Base-by-base conservation (phyloP, 2,797 vertebrate species). In the Dromococcyx pavoninus region DNA sequence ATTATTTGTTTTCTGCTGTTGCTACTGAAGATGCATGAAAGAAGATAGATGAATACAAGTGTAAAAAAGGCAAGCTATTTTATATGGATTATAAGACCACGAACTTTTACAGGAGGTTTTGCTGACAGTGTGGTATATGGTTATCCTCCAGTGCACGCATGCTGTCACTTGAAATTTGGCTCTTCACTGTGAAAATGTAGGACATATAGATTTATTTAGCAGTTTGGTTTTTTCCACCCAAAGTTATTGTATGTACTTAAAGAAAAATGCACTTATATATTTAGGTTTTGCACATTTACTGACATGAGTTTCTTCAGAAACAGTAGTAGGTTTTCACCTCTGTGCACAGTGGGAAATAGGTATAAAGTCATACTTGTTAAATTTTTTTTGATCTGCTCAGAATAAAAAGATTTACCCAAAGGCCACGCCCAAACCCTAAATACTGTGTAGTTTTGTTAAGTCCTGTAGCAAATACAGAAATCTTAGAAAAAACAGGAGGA, bases 241-340 rank as follows among this genome's bases (percentile, higher is more conserved):
- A 32, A 16, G 11, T 89, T 35, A 23, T 86, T 70, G 25, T 27
- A 0, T 78, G 25, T 44, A 21, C 15, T 50, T 73, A 13, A 56
- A 33, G 53, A 62, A 25, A 75, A 84, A 72, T 22, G 15, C 19
- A 13, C 0, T 0, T 39, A 22, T 10, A 1, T 41, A 17, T 75
- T 56, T 75, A 64, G 13, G 5, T 69, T 12, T 65, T 78, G 13
- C 8, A 14, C 10, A 4, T 37, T 62, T 80, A 44, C 35, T 41
- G 54, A 19, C 10, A 10, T 11, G 35, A 35, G 35, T 77, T 80
- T 79, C 39, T 76, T 77, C 28, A 70, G 56, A 92, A 70, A 32
- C 48, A 39, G 28, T 11, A 44, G 37, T 41, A 72, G 19, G 27
- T 50, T 17, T 69, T 91, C 25, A 28, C 17, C 50, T 91, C 48